Base-by-base conservation (phyloP, 1,140 invertebrate genomes). In the Drosophila carrolli region DNA sequence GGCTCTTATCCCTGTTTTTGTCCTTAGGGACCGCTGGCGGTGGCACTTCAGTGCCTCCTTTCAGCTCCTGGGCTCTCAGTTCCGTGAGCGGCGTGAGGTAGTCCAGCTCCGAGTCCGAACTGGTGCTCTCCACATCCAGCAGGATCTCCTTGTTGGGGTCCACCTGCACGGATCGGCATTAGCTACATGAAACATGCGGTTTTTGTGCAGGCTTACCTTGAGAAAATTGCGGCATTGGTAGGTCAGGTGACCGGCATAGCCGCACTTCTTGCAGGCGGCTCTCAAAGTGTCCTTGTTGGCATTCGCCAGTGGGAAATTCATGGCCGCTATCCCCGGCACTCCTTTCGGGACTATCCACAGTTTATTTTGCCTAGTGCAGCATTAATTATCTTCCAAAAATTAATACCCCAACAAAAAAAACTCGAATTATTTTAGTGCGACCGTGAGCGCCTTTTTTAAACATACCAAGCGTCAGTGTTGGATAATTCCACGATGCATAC, bases 221-320 rank as follows among this genome's bases (percentile, higher is more conserved):
- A 99, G 95, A 93, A 99, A 99, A 92, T 99, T 99, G 81, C 98
- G 93, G 92, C 98, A 99, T 92, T 99, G 98, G 93, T 96, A 99
- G 13, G 98, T 99, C 79, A 99, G 94, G 93, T 99, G 98, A 35
- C 98, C 98, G 63, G 97, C 96, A 92, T 98, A 98, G 51, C 97
- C 97, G 93, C 97, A 98, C 92, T 98, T 98, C 92, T 97, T 97
- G 92, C 97, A 98, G 0, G 97, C 97, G 32, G 97, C 95, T 58
- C 97, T 93, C 27, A 95, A 93, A 19, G 94, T 94, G 91, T 96
- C 96, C 92, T 96, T 97, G 63, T 94, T 95, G 82, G 94, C 67
- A 93, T 94, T 78, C 93, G 73, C 79, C 32, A 92, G 54, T n/a
- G 81, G 78, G 67, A 92, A 92, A 61, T 91, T 92, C 91, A 92